Percentiles rank a stretch among this genome's conserved stretches.
phyloP scores from a whole-genome alignment of 2,888 invertebrate genomes.

The Pocota personata region DNA sequence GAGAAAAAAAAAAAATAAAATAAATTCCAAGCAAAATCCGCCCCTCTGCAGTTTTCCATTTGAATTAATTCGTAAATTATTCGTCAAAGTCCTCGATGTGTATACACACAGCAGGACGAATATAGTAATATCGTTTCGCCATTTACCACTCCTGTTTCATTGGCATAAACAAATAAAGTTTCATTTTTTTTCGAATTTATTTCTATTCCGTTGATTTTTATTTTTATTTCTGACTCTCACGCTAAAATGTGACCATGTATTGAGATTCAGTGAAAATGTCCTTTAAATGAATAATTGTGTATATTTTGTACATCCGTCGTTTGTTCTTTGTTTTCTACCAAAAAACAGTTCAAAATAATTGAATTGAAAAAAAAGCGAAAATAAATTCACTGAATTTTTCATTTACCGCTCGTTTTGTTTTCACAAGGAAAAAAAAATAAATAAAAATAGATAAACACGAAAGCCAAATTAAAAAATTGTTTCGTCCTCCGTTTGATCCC shows the following conservation, averaged over 20 bases:
- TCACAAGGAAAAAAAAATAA: background rate
- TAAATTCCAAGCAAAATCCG: constrained; percentile 47
- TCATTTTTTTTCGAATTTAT: constrained; percentile 8
- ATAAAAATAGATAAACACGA: constrained; percentile 40
- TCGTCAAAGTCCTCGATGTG: constrained; percentile 56
- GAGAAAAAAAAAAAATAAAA: constrained; percentile 22
- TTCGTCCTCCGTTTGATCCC: constrained; percentile 43
- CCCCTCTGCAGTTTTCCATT: constrained; percentile 50
- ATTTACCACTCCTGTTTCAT: constrained; percentile 29
- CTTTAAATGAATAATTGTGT: constrained; percentile 57
- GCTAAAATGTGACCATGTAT: constrained; percentile 18
- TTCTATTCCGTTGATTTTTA: constrained; percentile 1
- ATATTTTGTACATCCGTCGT: background rate
- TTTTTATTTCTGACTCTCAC: constrained; percentile 3
- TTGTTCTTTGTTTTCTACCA: constrained; percentile 9
- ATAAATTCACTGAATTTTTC: constrained; percentile 1
- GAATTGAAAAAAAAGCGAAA: constrained; percentile 17
- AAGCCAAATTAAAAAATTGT: constrained; percentile 44
- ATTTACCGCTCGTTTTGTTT: background rate
- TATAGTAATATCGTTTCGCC: constrained; percentile 42
- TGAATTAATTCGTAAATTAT: constrained; percentile 71
- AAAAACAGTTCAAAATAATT: background rate
- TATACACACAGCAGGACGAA: constrained; percentile 18
- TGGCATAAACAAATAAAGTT: constrained; percentile 29
- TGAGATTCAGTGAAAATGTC: constrained; percentile 42